Evolutionary conservation across 2,888 invertebrate genomes (phyloP), one percentile per base, ranked within the genome.

Genomic region (Agrochola lychnidis): DNA sequence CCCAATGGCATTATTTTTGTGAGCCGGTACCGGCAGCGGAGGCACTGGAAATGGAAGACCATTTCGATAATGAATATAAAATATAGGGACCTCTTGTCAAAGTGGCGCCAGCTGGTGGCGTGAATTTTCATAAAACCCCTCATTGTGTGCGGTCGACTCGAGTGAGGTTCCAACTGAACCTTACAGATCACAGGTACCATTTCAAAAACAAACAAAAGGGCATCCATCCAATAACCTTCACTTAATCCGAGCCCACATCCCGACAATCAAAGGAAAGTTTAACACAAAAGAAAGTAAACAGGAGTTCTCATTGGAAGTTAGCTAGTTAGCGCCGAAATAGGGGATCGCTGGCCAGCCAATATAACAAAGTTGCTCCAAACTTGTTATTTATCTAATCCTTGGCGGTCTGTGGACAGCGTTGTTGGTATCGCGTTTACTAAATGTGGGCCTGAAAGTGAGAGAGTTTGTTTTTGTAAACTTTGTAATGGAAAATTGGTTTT

Each of bases 251-350:
- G 76, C 85, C 80, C 83, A 84, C 85, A 85, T 85, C 87, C 79
- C 61, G 87, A 84, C 90, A 90, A 90, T 87, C 90, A 91, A 87
- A 90, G 85, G 85, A 88, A 92, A 91, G 90, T 91, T 93, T 91
- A 75, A 70, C 85, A 92, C 94, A 93, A 93, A 94, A 94, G 94
- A 93, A 94, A 91, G 91, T 92, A 92, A 93, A 94, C 93, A 94
- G 89, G 88, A 88, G 79, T 74, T 77, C 89, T 88, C 88, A 92
- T 89, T 89, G 90, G 88, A 85, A 94, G 94, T 93, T 92, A 85
- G 91, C 91, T 91, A 92, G 93, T 93, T 92, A 92, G 89, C 89
- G 89, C 89, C 89, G 81, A 90, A 92, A 93, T 93, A 90, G 91
- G 94, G 94, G 93, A 85, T 85, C 84, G 82, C 83, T 67, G 83